These are phyloP conservation scores for Tenebrio molitor DNA, from an alignment of 1,140 invertebrate species.

Conservation along the genomic window DNA sequence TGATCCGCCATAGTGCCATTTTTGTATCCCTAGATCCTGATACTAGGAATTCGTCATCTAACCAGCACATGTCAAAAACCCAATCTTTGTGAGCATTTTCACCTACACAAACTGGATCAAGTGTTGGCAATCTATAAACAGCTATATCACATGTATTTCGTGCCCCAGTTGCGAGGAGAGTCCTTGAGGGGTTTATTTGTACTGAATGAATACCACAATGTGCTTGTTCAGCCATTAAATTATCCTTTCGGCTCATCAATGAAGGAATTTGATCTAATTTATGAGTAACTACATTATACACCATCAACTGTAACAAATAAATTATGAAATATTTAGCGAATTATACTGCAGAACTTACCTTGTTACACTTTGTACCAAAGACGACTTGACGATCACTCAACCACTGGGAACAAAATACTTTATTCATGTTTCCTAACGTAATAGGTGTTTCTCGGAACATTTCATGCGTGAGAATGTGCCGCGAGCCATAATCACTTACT, in stretches of 20 bases:
- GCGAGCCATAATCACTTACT: slow-evolving; percentile 79
- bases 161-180: slow-evolving; percentile 92
- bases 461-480: slow-evolving; percentile 90
- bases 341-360: no score
- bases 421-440: slow-evolving; percentile 90
- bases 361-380: slow-evolving; percentile 97
- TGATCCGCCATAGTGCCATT: slow-evolving; percentile 84
- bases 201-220: slow-evolving; percentile 94
- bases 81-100: slow-evolving; percentile 93
- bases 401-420: slow-evolving; percentile 98
- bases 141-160: slow-evolving; percentile 94
- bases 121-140: slow-evolving; percentile 91
- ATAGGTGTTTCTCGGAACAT: slow-evolving; percentile 89
- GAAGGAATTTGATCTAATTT: slow-evolving; percentile 89
- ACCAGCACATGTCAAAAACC: slow-evolving; percentile 95
- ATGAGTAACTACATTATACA: slow-evolving; percentile 85
- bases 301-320: slow-evolving; percentile 75
- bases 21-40: slow-evolving; percentile 93
- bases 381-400: slow-evolving; percentile 94
- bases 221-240: slow-evolving; percentile 62
- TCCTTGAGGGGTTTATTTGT: slow-evolving; percentile 93
- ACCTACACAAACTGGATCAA: slow-evolving; percentile 95
- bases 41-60: slow-evolving; percentile 96
- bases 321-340: slow-evolving; percentile 1
- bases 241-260: slow-evolving; percentile 75